A percentile compares a stretch with the other conserved stretches of the same genome.
Evolutionary conservation across 2,888 invertebrate species (phyloP).

Genomic region (Tenthredo distinguenda): DNA sequence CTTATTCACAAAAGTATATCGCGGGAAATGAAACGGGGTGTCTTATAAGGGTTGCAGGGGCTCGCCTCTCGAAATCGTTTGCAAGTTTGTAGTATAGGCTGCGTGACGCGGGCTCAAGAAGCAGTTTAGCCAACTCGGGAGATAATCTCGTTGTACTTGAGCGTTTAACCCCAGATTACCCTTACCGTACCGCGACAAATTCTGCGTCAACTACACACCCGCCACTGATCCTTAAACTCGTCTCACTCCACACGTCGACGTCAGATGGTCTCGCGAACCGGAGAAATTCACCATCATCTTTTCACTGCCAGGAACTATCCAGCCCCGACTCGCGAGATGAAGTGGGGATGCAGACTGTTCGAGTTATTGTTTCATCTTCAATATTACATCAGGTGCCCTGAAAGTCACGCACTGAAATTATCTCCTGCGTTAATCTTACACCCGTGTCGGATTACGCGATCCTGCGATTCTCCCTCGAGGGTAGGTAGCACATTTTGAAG

Average conservation of each 20-base stretch:
- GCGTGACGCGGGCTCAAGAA: constrained; percentile 20
- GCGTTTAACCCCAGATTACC: constrained; percentile 47
- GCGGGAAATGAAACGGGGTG: background rate
- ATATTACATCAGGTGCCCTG: background rate
- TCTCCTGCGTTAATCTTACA: background rate
- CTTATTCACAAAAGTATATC: background rate
- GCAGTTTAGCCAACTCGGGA: constrained; percentile 40
- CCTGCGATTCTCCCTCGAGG: background rate
- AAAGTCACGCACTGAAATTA: constrained; percentile 24
- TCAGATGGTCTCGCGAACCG: background rate
- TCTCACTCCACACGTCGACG: constrained; percentile 4
- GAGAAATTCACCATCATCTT: background rate
- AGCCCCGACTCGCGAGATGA: background rate
- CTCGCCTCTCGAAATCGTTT: background rate
- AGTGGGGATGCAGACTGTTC: background rate
- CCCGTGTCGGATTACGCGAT: background rate
- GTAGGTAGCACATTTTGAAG: background rate
- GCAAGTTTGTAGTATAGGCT: constrained; percentile 11
- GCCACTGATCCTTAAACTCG: constrained; percentile 62
- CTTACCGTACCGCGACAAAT: constrained; percentile 19
- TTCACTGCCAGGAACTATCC: background rate
- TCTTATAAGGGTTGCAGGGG: background rate
- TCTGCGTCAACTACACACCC: constrained; percentile 52
- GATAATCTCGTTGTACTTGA: constrained; percentile 48
- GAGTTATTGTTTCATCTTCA: background rate